These are phyloP conservation scores for Sciurus vulgaris DNA, from an alignment of 2,797 vertebrate genomes.

Conservation along the genomic window DNA sequence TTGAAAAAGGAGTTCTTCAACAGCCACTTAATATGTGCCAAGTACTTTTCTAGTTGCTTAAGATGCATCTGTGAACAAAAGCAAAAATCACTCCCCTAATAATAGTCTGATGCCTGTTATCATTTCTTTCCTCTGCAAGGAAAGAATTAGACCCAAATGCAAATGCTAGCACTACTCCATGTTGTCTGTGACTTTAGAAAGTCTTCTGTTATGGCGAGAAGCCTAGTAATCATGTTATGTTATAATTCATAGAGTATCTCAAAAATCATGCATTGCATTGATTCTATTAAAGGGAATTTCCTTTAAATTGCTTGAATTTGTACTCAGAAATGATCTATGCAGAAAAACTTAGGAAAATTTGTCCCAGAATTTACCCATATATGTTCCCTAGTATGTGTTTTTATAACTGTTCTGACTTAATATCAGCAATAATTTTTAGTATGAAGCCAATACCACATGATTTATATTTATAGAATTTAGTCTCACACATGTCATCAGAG, in stretches of 20 bases:
- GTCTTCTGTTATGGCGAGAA: constrained; percentile 30
- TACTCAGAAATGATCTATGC: constrained; percentile 38
- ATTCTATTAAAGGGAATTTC: constrained; percentile 77
- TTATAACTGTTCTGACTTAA: constrained; percentile 69
- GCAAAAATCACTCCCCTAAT: background rate
- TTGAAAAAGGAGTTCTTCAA: constrained; percentile 58
- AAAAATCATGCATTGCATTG: constrained; percentile 54
- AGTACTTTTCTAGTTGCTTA: constrained; percentile 13
- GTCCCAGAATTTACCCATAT: constrained; percentile 70
- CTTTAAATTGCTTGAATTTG: constrained; percentile 62
- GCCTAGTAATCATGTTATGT: constrained; percentile 11
- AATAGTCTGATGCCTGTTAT: background rate
- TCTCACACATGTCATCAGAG: constrained; percentile 59
- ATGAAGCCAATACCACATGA: constrained; percentile 44
- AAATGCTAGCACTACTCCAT: background rate
- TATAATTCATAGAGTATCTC: constrained; percentile 32
- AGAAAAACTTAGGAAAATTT: constrained; percentile 76
- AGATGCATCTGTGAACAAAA: constrained; percentile 36
- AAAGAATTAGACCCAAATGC: constrained; percentile 7
- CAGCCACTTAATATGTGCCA: constrained; percentile 29
- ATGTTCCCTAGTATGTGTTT: constrained; percentile 49
- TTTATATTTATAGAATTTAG: constrained; percentile 69
- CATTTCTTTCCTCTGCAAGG: constrained; percentile 43
- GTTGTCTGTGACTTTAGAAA: constrained; percentile 30
- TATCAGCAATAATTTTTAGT: constrained; percentile 58